Percentiles rank a stretch among this genome's conserved stretches.
Conservation (phyloP, 2,888 invertebrate species). For the Rhyacophila evoluta region DNA sequence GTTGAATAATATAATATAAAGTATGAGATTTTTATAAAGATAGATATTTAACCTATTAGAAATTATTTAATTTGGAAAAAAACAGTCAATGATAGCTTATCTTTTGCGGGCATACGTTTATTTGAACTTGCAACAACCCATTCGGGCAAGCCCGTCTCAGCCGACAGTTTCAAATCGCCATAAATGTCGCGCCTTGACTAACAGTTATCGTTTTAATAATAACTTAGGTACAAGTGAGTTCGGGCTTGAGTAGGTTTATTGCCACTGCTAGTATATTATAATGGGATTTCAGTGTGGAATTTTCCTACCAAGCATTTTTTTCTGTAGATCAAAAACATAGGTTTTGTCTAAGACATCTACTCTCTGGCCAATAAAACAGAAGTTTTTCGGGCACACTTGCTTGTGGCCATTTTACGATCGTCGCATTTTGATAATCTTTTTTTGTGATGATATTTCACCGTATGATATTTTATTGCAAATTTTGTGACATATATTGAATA, state of each 20-base stretch:
- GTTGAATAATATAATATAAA: too few relatives aligned
- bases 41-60: too few relatives aligned
- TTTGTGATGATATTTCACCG: too few relatives aligned
- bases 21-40: too few relatives aligned
- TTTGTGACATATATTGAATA: too few relatives aligned
- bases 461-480: too few relatives aligned
- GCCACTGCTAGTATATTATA: neutral
- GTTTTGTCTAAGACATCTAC: neutral
- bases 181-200: constrained; percentile 47
- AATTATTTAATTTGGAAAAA: too few relatives aligned
- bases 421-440: too few relatives aligned
- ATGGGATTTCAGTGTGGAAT: neutral
- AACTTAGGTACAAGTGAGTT: constrained; percentile 26
- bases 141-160: constrained; percentile 16
- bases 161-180: constrained; percentile 44
- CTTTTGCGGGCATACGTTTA: neutral
- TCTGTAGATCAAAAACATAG: neutral
- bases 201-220: constrained; percentile 42
- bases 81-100: neutral
- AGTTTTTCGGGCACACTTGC: constrained; percentile 6
- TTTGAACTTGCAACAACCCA: constrained; percentile 30
- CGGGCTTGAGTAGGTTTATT: constrained; percentile 7
- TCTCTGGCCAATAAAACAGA: neutral
- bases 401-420: neutral
- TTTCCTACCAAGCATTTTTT: neutral